Evolutionary conservation across 2,113 vertebrate species (phyloP).

Genomic region (Variabilichromis moorii): DNA sequence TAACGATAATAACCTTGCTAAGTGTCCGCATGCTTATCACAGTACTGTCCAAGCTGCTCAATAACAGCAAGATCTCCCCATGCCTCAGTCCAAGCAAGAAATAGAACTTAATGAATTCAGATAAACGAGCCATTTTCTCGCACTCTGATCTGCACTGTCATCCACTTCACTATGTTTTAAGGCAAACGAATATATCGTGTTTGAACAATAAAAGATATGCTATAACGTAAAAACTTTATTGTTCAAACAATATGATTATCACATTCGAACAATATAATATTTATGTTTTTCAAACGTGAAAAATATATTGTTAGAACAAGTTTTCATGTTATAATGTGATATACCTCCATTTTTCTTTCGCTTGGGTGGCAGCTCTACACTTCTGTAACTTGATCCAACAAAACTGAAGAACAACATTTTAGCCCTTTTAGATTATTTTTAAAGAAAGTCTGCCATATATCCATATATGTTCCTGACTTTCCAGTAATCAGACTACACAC

Average conservation of each 20-base stretch:
- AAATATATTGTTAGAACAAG: neutral
- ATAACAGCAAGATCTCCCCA: neutral
- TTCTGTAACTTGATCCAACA: neutral
- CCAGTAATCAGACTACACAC: fast-evolving
- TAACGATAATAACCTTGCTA: too few relatives aligned
- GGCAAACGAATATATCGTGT: fast-evolving
- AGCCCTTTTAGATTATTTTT: neutral
- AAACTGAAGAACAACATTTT: neutral
- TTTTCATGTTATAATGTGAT: neutral
- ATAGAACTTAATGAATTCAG: fast-evolving
- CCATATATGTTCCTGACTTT: fast-evolving
- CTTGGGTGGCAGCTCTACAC: fast-evolving
- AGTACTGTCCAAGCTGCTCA: fast-evolving
- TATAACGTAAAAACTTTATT: neutral
- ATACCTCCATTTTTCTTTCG: fast-evolving
- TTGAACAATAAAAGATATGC: neutral
- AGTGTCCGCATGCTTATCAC: fast-evolving
- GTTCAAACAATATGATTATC: neutral
- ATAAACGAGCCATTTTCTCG: fast-evolving
- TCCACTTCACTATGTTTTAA: neutral
- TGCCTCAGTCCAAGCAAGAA: fast-evolving
- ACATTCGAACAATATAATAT: fast-evolving
- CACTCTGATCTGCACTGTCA: neutral
- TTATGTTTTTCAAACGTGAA: fast-evolving
- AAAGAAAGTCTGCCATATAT: neutral